These are phyloP conservation scores for Gymnoscelis rufifasciata DNA, from an alignment of 2,888 invertebrate genomes.

Conservation along the genomic window DNA sequence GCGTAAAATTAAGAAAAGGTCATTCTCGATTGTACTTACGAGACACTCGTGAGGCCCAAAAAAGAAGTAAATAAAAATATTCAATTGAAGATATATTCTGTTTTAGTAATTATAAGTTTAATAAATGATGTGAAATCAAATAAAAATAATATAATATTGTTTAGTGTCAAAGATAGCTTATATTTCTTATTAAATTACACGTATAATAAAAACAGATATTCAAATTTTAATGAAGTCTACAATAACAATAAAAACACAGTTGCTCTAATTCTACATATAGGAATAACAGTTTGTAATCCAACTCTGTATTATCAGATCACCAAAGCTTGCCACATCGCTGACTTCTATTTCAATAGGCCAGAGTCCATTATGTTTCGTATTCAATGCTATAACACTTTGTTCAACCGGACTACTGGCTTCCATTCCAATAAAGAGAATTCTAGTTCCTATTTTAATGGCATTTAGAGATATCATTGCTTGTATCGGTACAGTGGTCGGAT, in stretches of 20 bases:
- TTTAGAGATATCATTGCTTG: slow-evolving; percentile 27
- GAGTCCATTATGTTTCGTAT: slow-evolving; percentile 28
- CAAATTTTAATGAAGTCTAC: background rate
- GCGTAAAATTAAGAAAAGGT: background rate
- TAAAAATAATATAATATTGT: no score
- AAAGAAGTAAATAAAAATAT: no score
- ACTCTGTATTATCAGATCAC: slow-evolving; percentile 35
- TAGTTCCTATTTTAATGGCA: slow-evolving; percentile 11
- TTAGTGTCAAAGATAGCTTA: no score
- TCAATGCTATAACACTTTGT: slow-evolving; percentile 2
- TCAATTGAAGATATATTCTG: no score
- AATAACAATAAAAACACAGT: slow-evolving; percentile 6
- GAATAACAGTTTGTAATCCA: slow-evolving; percentile 47
- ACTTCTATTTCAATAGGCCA: slow-evolving; percentile 32
- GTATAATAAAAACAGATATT: no score
- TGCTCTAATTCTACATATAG: slow-evolving; percentile 43
- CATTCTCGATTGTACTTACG: no score
- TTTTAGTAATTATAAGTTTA: no score
- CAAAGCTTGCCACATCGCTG: slow-evolving; percentile 22
- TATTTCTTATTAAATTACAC: no score
- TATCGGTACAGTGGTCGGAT: background rate
- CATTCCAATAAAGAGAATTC: slow-evolving; percentile 9
- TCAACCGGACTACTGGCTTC: slow-evolving; percentile 1
- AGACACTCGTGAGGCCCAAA: no score
- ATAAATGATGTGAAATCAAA: no score